Conservation (phyloP, 2,888 invertebrate species). For the Eupeodes luniger region DNA sequence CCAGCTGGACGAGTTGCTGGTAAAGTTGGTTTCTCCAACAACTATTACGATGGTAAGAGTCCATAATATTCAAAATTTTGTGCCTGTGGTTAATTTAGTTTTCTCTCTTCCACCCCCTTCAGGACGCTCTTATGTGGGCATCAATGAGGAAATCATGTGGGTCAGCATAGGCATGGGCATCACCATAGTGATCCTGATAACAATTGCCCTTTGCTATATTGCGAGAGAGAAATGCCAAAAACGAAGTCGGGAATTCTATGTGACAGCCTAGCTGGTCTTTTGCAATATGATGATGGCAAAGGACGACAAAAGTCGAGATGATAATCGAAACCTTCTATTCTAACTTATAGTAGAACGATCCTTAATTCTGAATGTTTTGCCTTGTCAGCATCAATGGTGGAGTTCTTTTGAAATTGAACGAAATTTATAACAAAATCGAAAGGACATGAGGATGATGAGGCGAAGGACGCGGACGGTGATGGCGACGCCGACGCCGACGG, state of each 20-base stretch:
- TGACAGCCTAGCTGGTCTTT: slow-evolving; percentile 86
- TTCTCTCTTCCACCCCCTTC: slow-evolving; percentile 69
- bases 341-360: slow-evolving; percentile 45
- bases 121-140: slow-evolving; percentile 93
- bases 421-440: slow-evolving; percentile 52
- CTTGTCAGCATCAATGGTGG: slow-evolving; percentile 9
- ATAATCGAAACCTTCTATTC: slow-evolving; percentile 65
- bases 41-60: slow-evolving; percentile 82
- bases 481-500: too few relatives aligned
- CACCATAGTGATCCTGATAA: slow-evolving; percentile 91
- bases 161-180: slow-evolving; percentile 90
- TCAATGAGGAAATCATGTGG: slow-evolving; percentile 95
- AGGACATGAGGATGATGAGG: slow-evolving; percentile 58
- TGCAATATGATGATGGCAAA: slow-evolving; percentile 55
- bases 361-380: not conserved
- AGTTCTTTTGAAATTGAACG: slow-evolving; percentile 51
- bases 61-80: not conserved
- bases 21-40: slow-evolving; percentile 84
- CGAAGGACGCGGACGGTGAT: not conserved
- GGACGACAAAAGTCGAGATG: slow-evolving; percentile 46
- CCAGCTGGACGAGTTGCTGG: slow-evolving; percentile 84
- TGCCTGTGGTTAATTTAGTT: slow-evolving; percentile 19
- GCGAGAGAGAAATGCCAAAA: slow-evolving; percentile 92
- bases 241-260: slow-evolving; percentile 88
- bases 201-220: slow-evolving; percentile 92